These are phyloP conservation scores for Phortica okadai DNA, from an alignment of 2,888 invertebrate species.

Conservation along the genomic window DNA sequence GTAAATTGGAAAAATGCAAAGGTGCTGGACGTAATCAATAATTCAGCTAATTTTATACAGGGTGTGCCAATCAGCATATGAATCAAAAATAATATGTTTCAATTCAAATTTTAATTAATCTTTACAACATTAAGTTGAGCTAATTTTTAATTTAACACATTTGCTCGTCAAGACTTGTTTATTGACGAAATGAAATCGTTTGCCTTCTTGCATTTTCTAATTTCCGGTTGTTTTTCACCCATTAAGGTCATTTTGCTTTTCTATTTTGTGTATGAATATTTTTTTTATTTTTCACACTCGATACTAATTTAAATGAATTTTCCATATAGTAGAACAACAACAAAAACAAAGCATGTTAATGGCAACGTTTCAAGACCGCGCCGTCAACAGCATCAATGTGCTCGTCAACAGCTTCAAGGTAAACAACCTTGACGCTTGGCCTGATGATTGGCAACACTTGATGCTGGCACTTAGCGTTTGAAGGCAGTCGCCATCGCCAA, in stretches of 20 bases:
- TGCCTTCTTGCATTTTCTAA: neutral
- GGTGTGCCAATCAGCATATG: no score
- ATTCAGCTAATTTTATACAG: no score
- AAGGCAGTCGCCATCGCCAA: constrained; percentile 25
- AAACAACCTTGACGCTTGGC: constrained; percentile 44
- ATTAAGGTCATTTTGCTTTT: neutral
- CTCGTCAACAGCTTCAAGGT: constrained; percentile 42
- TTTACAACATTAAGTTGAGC: no score
- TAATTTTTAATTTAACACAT: no score
- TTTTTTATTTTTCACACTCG: neutral
- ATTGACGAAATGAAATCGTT: no score
- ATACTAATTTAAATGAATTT: constrained; percentile 12
- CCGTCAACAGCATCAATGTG: constrained; percentile 12
- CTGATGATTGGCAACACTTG: constrained; percentile 56
- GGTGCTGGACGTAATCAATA: no score
- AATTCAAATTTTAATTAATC: no score
- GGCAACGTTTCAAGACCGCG: neutral
- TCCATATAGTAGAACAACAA: neutral
- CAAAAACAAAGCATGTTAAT: neutral
- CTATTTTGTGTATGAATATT: neutral
- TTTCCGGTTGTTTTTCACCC: neutral
- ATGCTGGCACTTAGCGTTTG: constrained; percentile 54
- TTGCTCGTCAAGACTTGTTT: no score
- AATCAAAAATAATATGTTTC: no score
- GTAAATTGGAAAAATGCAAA: no score